Evolutionary conservation across 2,113 vertebrate genomes (phyloP).

Genomic region (Aspiorhynchus laticeps): DNA sequence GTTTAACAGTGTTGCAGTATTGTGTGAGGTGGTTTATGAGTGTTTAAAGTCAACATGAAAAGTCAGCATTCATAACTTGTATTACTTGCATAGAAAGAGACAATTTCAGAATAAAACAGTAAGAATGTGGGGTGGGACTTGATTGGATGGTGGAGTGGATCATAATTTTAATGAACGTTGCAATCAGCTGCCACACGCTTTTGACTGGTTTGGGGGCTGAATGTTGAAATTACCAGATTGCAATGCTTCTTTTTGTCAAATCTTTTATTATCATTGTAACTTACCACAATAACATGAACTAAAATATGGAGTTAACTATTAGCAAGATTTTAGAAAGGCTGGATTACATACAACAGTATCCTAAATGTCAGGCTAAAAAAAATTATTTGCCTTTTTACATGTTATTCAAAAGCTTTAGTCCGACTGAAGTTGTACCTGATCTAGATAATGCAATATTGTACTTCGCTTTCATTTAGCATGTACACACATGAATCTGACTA

Average conservation of each 20-base stretch:
- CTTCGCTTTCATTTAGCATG: not conserved
- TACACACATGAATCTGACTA: not conserved
- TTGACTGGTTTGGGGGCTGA: not conserved
- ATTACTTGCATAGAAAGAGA: not conserved
- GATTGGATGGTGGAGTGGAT: not conserved
- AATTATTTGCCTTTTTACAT: not conserved
- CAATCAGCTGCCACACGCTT: not conserved
- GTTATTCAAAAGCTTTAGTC: not conserved
- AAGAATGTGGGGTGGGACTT: not conserved
- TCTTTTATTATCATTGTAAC: not conserved
- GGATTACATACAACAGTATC: not conserved
- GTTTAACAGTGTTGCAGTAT: constrained; percentile 8
- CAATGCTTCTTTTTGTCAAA: not conserved
- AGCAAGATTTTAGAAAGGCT: not conserved
- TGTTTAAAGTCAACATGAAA: constrained; percentile 22
- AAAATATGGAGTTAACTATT: not conserved
- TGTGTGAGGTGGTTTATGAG: not conserved
- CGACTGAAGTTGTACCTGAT: not conserved
- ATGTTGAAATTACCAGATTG: not conserved
- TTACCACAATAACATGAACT: not conserved
- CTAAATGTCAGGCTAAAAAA: not conserved
- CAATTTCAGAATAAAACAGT: not conserved
- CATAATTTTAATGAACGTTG: not conserved
- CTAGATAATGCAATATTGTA: not conserved
- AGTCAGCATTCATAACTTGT: not conserved